Base-by-base conservation (phyloP, 2,888 invertebrate species). In the Epinotia brunnichana region DNA sequence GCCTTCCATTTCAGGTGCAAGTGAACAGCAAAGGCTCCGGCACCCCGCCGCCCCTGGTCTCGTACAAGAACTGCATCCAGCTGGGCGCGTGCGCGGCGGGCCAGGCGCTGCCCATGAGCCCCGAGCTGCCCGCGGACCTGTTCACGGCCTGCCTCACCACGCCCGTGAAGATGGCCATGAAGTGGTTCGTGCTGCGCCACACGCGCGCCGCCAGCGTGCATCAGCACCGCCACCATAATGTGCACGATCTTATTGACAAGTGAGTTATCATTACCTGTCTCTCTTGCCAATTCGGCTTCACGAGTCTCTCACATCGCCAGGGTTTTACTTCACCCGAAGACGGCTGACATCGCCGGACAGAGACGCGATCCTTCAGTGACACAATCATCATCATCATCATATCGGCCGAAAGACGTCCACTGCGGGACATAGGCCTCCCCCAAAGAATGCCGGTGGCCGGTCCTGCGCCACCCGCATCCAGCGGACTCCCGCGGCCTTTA, bases 131-230 rank as follows among this genome's bases (percentile, higher is more conserved):
- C 4, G 99, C 99, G 2, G 99, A 96, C 92, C 94, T 99, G 81
- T 99, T 99, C 94, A 99, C 99, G 39, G 96, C 99, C 15, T 99
- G 99, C 92, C 95, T 99, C 81, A 99, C 99, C 69, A 99, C 99
- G 70, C 99, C 99, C 57, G 99, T 99, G 81, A 98, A 98, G 94
- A 98, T 98, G 84, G 98, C 98, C 75, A 94, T 99, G 77, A 95
- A 97, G 87, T 99, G 99, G 98, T 98, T 97, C 94, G 97, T 98
- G 75, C 95, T 98, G 93, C 96, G 98, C 83, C 96, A 96, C 79
- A 83, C 94, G 69, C 96, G 96, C 84, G 94, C 98, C 80, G 96
- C 98, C 77, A 97, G 98, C 69, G 95, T 95, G 77, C 95, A 98
- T 77, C 60, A 44, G 17, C 69, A 61, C 39, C 5, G 29, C 1